These are phyloP conservation scores for Pogona vitticeps DNA, from an alignment of 2,113 vertebrate species.

Conservation along the genomic window DNA sequence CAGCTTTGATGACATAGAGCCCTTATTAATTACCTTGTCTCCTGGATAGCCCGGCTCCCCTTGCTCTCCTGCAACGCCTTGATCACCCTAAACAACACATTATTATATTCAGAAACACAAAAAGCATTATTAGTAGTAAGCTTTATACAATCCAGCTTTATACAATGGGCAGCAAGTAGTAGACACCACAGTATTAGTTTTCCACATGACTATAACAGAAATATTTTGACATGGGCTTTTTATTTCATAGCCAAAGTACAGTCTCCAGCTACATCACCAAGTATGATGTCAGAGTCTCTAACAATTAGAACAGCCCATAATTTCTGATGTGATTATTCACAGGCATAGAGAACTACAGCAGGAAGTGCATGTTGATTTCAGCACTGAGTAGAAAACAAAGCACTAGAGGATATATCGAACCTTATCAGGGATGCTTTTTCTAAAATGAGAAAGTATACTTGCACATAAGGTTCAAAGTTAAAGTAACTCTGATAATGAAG, in stretches of 20 bases:
- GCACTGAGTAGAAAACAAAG: background rate
- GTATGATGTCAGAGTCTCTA: background rate
- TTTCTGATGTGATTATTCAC: background rate
- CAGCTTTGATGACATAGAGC: background rate
- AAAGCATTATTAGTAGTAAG: background rate
- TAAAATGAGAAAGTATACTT: conserved; percentile 23
- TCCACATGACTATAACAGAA: conserved; percentile 4
- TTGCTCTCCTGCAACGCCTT: conserved; percentile 85
- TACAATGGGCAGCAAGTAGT: background rate
- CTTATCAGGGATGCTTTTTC: background rate
- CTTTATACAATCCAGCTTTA: conserved; percentile 3
- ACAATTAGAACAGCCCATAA: background rate
- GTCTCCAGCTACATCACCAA: background rate
- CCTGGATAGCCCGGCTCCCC: conserved; percentile 92
- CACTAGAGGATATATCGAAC: conserved; percentile 5
- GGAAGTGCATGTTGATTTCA: background rate
- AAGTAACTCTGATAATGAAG: conserved; percentile 84
- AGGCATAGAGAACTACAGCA: background rate
- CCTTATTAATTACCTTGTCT: conserved; percentile 85
- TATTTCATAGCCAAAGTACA: conserved; percentile 3
- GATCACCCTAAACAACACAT: conserved; percentile 87
- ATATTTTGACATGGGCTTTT: background rate
- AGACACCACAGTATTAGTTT: too few species aligned
- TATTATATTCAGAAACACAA: conserved; percentile 76
- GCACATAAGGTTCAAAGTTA: conserved; percentile 8